phyloP scores from a whole-genome alignment of 2,888 invertebrate genomes.

The Nudaria mundana region DNA sequence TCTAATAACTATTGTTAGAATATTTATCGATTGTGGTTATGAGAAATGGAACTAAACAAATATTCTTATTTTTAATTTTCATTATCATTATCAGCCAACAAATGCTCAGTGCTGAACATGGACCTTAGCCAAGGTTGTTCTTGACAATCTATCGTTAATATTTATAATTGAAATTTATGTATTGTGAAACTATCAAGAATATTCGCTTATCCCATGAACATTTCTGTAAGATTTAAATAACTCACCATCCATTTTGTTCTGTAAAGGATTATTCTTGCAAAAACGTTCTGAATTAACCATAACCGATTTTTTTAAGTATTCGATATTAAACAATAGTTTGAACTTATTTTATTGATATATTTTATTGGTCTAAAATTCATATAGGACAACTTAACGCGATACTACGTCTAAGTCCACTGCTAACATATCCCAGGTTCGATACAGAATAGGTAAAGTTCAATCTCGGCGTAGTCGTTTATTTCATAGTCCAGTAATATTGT shows the following conservation, averaged over 20 bases:
- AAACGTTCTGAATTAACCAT: constrained; percentile 60
- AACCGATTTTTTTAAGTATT: constrained; percentile 34
- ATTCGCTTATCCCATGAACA: constrained; percentile 62
- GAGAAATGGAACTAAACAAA: constrained; percentile 50
- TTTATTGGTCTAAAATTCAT: neutral
- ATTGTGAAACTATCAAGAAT: constrained; percentile 36
- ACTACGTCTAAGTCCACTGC: constrained; percentile 50
- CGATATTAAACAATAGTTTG: neutral
- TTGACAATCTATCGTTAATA: constrained; percentile 8
- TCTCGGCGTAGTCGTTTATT: constrained; percentile 48
- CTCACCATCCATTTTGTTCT: constrained; percentile 77
- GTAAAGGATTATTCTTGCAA: constrained; percentile 72
- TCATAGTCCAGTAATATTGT: constrained; percentile 58
- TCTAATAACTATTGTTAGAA: constrained; percentile 16
- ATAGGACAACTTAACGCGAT: constrained; percentile 30
- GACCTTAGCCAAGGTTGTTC: constrained; percentile 57
- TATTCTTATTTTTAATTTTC: constrained; percentile 35
- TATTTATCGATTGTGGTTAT: constrained; percentile 51
- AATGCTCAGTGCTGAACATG: no score
- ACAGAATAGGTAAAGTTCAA: constrained; percentile 16
- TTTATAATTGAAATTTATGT: constrained; percentile 8
- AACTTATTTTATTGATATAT: neutral
- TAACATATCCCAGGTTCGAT: constrained; percentile 41
- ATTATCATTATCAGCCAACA: no score
- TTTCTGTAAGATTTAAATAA: constrained; percentile 64